phyloP scores from a whole-genome alignment of 1,140 invertebrate species.

The Nephila pilipes region DNA sequence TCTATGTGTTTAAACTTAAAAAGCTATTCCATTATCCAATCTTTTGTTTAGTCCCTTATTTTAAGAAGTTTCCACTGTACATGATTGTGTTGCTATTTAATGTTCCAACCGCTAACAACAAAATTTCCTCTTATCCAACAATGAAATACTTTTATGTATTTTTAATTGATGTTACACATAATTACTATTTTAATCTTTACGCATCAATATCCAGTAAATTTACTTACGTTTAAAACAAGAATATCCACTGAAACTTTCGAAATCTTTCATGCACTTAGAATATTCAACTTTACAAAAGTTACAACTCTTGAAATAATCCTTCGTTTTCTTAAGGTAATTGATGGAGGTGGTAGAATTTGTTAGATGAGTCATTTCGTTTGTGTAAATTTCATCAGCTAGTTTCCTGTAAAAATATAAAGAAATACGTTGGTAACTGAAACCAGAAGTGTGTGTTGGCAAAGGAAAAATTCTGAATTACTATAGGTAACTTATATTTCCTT shows the following conservation, averaged over 20 bases:
- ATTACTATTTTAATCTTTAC: too few relatives aligned
- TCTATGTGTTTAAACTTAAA: too few relatives aligned
- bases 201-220: too few relatives aligned
- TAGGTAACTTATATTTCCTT: too few relatives aligned
- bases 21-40: too few relatives aligned
- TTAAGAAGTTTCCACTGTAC: too few relatives aligned
- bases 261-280: neutral
- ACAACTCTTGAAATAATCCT: neutral
- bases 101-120: neutral
- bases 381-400: slow-evolving; percentile 1
- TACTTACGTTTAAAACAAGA: slow-evolving; percentile 2
- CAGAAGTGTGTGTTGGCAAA: too few relatives aligned
- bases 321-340: neutral
- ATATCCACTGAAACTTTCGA: neutral
- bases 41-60: too few relatives aligned
- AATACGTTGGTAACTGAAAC: too few relatives aligned
- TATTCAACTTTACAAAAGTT: neutral
- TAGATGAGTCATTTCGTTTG: neutral
- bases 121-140: neutral
- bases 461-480: too few relatives aligned
- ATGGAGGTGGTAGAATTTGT: neutral
- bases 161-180: neutral
- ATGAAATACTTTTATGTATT: neutral
- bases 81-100: too few relatives aligned
- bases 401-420: neutral